A percentile compares a stretch with the other conserved stretches of the same genome.
These are phyloP conservation scores for Oreohelix idahoensis DNA, from an alignment of 1,140 invertebrate genomes.

Conservation along the genomic window DNA sequence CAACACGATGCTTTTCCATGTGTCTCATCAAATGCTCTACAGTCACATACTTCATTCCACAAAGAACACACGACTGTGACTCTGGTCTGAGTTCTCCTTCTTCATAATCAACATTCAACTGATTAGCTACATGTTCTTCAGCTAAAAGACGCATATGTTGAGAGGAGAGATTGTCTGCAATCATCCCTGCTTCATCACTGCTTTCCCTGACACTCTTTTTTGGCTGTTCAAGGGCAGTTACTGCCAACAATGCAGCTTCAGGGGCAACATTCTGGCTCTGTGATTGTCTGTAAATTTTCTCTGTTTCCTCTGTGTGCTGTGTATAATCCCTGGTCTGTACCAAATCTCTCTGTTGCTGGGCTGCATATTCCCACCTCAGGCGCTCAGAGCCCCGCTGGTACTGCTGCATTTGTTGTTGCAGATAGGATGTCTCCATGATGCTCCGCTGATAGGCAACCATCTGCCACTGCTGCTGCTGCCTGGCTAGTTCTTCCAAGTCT, in stretches of 20 bases:
- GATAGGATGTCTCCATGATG: constrained; percentile 40
- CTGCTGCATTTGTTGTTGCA: constrained; percentile 40
- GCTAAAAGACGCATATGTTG: constrained; percentile 31
- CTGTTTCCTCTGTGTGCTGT: constrained; percentile 5
- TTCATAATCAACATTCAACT: constrained; percentile 29
- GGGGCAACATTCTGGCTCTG: constrained; percentile 8
- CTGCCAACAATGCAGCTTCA: constrained; percentile 31
- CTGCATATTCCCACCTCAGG: constrained; percentile 31
- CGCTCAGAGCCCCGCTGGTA: constrained; percentile 34
- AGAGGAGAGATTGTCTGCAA: constrained; percentile 25
- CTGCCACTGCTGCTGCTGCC: constrained; percentile 41
- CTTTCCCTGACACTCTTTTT: constrained; percentile 18
- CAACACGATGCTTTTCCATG: constrained; percentile 39
- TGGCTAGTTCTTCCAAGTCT: constrained; percentile 38
- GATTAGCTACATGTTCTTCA: constrained; percentile 25
- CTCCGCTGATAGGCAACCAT: constrained; percentile 40
- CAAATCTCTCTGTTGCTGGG: constrained; percentile 21
- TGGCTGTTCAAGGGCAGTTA: constrained; percentile 27
- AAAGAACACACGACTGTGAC: constrained; percentile 23
- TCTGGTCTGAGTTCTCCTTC: constrained; percentile 39
- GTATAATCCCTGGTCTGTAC: constrained; percentile 21
- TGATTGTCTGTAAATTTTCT: constrained; percentile 26
- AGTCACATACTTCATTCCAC: constrained; percentile 31
- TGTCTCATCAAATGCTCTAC: constrained; percentile 20
- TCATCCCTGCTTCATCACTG: constrained; percentile 3